phyloP scores from a whole-genome alignment of 1,140 invertebrate species.

The Zophobas atratus region DNA sequence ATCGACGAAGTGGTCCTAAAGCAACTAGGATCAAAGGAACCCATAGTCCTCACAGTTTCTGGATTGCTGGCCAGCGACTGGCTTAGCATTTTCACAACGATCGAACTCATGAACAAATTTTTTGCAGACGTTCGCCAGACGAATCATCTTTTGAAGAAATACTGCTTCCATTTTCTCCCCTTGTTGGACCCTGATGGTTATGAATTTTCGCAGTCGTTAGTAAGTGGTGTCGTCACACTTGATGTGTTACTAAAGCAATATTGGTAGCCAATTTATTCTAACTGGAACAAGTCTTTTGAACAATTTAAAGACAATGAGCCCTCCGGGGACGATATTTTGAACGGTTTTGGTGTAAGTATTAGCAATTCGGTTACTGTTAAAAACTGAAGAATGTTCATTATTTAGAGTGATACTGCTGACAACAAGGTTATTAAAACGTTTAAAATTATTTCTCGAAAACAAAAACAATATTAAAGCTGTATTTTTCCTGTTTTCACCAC shows the following conservation, averaged over 20 bases:
- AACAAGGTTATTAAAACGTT: constrained; percentile 4
- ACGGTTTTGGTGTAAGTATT: constrained; percentile 2
- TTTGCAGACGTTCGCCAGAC: neutral
- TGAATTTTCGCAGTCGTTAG: neutral
- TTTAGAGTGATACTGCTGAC: neutral
- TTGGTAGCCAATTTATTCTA: constrained; percentile 7
- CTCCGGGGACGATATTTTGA: neutral
- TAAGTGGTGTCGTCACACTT: neutral
- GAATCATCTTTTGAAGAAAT: neutral
- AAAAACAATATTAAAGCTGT: constrained; percentile 1
- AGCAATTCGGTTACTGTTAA: neutral
- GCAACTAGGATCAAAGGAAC: neutral
- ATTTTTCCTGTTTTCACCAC: constrained; percentile 6
- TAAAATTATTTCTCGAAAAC: neutral
- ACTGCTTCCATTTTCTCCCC: constrained; percentile 4
- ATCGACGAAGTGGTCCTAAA: neutral
- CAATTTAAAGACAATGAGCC: neutral
- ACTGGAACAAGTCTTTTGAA: neutral
- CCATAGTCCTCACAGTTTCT: constrained; percentile 4
- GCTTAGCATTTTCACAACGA: neutral
- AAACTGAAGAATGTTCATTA: neutral
- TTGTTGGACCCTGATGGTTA: constrained; percentile 16
- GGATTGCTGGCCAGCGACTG: constrained; percentile 17
- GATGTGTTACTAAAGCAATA: neutral
- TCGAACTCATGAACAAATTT: constrained; percentile 1